phyloP scores from a whole-genome alignment of 1,140 invertebrate genomes.

The Asbolus verrucosus region DNA sequence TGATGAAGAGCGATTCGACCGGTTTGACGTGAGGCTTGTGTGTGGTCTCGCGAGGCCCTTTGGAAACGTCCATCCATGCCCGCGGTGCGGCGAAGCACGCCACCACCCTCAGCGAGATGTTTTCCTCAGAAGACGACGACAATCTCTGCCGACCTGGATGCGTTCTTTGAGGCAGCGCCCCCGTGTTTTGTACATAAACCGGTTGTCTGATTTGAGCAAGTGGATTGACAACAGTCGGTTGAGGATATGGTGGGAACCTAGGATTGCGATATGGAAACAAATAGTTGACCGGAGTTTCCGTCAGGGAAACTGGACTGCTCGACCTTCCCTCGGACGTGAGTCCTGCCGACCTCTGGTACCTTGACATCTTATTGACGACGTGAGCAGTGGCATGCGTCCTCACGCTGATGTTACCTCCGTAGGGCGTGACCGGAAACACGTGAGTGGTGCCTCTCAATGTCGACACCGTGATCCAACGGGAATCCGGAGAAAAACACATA shows the following conservation, averaged over 20 bases:
- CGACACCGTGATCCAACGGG: conserved; percentile 94
- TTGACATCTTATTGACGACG: conserved; percentile 93
- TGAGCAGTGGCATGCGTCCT: conserved; percentile 93
- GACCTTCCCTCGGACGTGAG: conserved; percentile 79
- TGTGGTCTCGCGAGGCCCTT: conserved; percentile 62
- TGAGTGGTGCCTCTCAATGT: conserved; percentile 97
- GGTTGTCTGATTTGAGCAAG: conserved; percentile 89
- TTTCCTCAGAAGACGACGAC: conserved; percentile 75
- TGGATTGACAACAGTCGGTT: conserved; percentile 82
- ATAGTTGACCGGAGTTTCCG: conserved; percentile 66
- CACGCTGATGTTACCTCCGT: conserved; percentile 90
- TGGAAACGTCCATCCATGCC: conserved; percentile 74
- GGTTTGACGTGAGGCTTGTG: conserved; percentile 66
- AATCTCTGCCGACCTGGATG: conserved; percentile 71
- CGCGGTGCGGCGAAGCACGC: conserved; percentile 82
- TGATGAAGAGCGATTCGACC: conserved; percentile 87
- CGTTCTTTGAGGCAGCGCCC: conserved; percentile 49
- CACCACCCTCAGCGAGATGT: conserved; percentile 78
- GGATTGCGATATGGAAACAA: conserved; percentile 88
- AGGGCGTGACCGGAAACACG: conserved; percentile 97
- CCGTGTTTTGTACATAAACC: conserved; percentile 64
- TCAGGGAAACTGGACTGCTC: conserved; percentile 76
- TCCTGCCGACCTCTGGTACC: conserved; percentile 96
- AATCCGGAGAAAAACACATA: conserved; percentile 90
- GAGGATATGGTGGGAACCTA: conserved; percentile 88